Base-by-base conservation (phyloP, 1,140 invertebrate genomes). In the Potamilus streckersoni region DNA sequence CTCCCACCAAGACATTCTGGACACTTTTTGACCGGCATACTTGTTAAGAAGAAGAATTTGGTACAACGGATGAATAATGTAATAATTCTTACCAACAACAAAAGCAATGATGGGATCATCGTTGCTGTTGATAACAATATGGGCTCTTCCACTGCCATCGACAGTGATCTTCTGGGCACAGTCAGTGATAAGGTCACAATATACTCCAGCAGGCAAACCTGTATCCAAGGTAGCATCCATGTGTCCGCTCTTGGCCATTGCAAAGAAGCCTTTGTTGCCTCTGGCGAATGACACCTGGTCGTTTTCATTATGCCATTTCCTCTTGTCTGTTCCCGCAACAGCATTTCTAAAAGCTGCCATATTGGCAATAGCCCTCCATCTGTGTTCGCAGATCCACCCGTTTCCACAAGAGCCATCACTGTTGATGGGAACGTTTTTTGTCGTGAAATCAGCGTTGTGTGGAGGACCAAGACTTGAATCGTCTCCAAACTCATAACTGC, bases 301-400 rank as follows among this genome's bases (percentile, higher is more conserved):
- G 58, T 78, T 77, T 23, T 79, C 75, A 71, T 83, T 80, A 55
- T 73, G 73, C 62, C 71, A 83, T 23, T 71, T 59, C n/a, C 27
- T 19, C 49, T 71, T 72, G 5, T n/a, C 8, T 2, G 75, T 72
- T 19, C 75, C 75, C 14, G 31, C 75, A 8, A 76, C 75, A 19
- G 75, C 75, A 49, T 76, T 76, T 66, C 75, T 70, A 56, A 76
- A 76, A 23, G 63, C 68, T 20, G 77, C 80, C 95, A 96, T 96
- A 75, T 94, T 93, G 86, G 90, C 93, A 79, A 96, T 95, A 84
- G 94, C 93, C 14, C 93, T 88, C 95, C 95, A 96, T n/a, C 90
- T 92, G 87, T 97, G 96, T 87, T 97, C 95, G 84, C 96, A 97
- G 1, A 96, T 89, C 95, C 95, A 97, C 1, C 95, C 95, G 82